These are phyloP conservation scores for Leptinotarsa lineolata DNA, from an alignment of 1,140 invertebrate species.

Conservation along the genomic window DNA sequence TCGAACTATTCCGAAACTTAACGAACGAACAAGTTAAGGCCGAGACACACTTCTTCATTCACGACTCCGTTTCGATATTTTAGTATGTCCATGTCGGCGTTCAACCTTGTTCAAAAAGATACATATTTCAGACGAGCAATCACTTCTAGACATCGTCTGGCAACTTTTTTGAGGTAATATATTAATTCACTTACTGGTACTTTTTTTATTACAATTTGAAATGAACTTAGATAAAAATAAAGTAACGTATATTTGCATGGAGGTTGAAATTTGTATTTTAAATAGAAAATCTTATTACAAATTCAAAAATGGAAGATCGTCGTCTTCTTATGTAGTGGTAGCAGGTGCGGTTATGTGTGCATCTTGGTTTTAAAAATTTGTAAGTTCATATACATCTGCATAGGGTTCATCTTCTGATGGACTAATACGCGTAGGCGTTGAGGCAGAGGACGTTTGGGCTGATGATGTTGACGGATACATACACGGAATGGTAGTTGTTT, in stretches of 20 bases:
- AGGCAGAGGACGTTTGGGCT: too few species aligned
- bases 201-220: slow-evolving; percentile 2
- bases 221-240: neutral
- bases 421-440: too few species aligned
- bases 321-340: neutral
- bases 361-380: too few species aligned
- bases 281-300: neutral
- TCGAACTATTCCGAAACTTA: too few species aligned
- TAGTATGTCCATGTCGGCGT: slow-evolving; percentile 17
- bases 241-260: neutral
- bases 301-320: neutral
- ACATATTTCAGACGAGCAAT: slow-evolving; percentile 34
- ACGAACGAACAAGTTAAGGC: too few species aligned
- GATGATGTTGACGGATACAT: too few species aligned
- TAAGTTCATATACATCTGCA: too few species aligned
- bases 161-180: slow-evolving; percentile 38
- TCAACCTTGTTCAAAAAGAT: slow-evolving; percentile 27
- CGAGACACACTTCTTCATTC: slow-evolving; percentile 6
- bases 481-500: too few species aligned
- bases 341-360: too few species aligned
- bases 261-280: neutral
- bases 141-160: slow-evolving; percentile 27
- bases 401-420: too few species aligned
- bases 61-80: slow-evolving; percentile 25
- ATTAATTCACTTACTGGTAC: neutral